Evolutionary conservation across 2,888 invertebrate genomes (phyloP).

Genomic region (Rhingia campestris): DNA sequence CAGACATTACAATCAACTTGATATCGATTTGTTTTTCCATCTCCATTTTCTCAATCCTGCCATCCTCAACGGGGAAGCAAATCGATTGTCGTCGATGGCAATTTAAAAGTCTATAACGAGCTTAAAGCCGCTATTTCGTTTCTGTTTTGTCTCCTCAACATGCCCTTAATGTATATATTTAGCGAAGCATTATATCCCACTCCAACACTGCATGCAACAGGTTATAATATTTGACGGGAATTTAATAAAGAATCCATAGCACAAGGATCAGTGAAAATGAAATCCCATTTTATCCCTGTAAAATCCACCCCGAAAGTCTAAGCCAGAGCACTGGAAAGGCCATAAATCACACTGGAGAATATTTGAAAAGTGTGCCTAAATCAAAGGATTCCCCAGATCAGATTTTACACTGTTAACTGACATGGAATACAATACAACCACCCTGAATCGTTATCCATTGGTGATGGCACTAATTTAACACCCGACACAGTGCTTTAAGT

Average conservation of each 20-base stretch:
- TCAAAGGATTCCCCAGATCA: slow-evolving; percentile 62
- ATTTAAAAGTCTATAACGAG: slow-evolving; percentile 13
- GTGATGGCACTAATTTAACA: slow-evolving; percentile 57
- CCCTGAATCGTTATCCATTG: slow-evolving; percentile 29
- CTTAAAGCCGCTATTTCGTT: slow-evolving; percentile 1
- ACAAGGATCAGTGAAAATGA: slow-evolving; percentile 40
- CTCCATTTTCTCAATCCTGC: not conserved
- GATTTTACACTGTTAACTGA: slow-evolving; percentile 51
- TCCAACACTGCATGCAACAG: slow-evolving; percentile 13
- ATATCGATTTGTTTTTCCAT: not conserved
- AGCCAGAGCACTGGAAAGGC: slow-evolving; percentile 37
- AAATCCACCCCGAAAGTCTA: slow-evolving; percentile 6
- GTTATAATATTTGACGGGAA: slow-evolving; percentile 40
- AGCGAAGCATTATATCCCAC: slow-evolving; percentile 11
- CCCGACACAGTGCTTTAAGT: slow-evolving; percentile 46
- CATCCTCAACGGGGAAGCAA: not conserved
- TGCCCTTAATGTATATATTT: slow-evolving; percentile 5
- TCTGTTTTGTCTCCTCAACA: not conserved
- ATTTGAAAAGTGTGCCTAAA: slow-evolving; percentile 61
- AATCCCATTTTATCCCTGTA: slow-evolving; percentile 50
- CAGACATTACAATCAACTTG: slow-evolving; percentile 7
- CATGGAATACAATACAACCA: slow-evolving; percentile 25
- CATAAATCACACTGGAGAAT: slow-evolving; percentile 62
- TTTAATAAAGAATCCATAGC: slow-evolving; percentile 56
- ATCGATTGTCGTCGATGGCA: slow-evolving; percentile 34